Conservation (phyloP, 1,140 invertebrate genomes). For the Cephus cinctus region DNA sequence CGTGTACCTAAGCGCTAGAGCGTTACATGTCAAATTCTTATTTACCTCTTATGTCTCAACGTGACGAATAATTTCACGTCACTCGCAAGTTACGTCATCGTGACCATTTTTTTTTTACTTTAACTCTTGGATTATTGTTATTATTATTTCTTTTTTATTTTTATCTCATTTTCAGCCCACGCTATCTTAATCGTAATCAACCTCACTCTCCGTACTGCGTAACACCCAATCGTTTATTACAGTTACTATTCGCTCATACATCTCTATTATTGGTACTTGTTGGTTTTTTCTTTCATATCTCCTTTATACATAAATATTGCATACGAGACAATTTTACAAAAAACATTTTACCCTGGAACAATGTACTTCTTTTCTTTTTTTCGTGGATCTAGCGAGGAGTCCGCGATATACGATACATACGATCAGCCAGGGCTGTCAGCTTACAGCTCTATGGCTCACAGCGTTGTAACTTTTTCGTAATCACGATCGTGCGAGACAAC, state of each 20-base stretch:
- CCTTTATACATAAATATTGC: conserved; percentile 50
- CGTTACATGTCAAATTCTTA: too few species aligned
- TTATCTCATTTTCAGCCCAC: conserved; percentile 38
- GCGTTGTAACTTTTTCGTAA: not conserved
- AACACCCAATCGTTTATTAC: conserved; percentile 40
- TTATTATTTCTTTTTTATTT: too few species aligned
- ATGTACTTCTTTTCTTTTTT: conserved; percentile 30
- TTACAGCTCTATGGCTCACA: conserved; percentile 24
- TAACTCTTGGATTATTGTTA: conserved; percentile 9
- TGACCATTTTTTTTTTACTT: too few species aligned
- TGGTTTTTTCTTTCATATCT: conserved; percentile 16
- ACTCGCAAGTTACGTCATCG: too few species aligned
- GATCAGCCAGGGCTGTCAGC: too few species aligned
- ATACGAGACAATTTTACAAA: conserved; percentile 52
- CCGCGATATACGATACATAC: too few species aligned
- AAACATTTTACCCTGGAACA: conserved; percentile 51
- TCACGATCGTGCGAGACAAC: too few species aligned
- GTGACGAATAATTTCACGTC: too few species aligned
- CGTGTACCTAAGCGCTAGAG: too few species aligned
- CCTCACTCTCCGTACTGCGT: conserved; percentile 21
- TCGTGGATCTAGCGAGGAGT: too few species aligned
- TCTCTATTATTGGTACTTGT: conserved; percentile 22
- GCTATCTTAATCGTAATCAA: conserved; percentile 44
- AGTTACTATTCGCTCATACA: conserved; percentile 35
- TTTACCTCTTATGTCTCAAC: too few species aligned